phyloP scores from a whole-genome alignment of 2,113 vertebrate genomes.

The Laticauda colubrina region DNA sequence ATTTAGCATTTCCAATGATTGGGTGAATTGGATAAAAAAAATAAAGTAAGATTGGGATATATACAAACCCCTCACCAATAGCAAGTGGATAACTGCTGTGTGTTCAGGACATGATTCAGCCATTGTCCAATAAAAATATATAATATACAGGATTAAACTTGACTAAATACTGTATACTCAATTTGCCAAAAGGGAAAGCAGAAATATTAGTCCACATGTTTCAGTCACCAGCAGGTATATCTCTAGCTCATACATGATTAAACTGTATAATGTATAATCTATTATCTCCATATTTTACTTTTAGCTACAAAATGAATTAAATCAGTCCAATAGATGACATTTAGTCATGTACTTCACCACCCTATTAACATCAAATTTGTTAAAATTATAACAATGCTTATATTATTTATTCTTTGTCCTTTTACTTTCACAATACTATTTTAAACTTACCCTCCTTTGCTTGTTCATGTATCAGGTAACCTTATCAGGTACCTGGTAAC shows the following conservation, averaged over 20 bases:
- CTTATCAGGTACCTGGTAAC: too few species aligned
- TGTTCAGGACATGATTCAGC: not conserved
- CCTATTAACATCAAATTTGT: not conserved
- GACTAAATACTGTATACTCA: not conserved
- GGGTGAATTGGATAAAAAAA: not conserved
- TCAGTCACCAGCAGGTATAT: not conserved
- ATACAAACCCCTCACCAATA: not conserved
- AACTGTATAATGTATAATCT: not conserved
- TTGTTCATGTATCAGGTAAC: too few species aligned
- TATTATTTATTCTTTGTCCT: not conserved
- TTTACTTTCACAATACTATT: not conserved
- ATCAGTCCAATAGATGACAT: not conserved
- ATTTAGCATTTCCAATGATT: not conserved
- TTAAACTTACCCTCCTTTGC: not conserved
- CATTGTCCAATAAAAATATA: not conserved
- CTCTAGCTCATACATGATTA: not conserved
- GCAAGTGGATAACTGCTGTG: not conserved
- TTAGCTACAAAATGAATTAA: not conserved
- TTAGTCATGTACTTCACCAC: not conserved
- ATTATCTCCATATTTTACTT: not conserved
- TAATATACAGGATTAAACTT: not conserved
- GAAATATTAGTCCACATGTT: not conserved
- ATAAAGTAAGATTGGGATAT: not conserved
- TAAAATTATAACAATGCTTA: not conserved
- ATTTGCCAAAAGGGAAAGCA: not conserved